Evolutionary conservation across 2,888 invertebrate genomes (phyloP).

Genomic region (Mechanitis mazaeus): DNA sequence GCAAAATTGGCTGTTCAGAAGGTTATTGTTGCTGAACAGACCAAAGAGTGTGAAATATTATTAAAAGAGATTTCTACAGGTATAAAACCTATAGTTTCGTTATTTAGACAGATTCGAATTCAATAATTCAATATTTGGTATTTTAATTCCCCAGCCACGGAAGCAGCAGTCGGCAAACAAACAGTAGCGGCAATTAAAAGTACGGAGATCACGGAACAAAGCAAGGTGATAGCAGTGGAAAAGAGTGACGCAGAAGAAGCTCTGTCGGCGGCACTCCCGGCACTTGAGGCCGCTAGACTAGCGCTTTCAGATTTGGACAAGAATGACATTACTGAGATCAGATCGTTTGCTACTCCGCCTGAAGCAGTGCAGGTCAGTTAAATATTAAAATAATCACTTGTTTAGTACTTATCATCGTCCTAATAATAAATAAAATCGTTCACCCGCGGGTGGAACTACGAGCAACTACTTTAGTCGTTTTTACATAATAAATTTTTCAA

Average conservation of each 20-base stretch:
- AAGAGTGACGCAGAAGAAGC: conserved; percentile 90
- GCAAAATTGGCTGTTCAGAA: conserved; percentile 88
- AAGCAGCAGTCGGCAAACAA: conserved; percentile 85
- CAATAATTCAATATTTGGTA: too few species aligned
- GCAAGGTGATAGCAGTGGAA: conserved; percentile 85
- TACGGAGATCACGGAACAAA: conserved; percentile 88
- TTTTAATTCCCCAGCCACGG: conserved; percentile 68
- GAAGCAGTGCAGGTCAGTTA: conserved; percentile 86
- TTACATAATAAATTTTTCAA: too few species aligned
- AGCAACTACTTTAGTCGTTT: too few species aligned
- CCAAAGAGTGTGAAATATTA: conserved; percentile 86
- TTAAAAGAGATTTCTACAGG: conserved; percentile 84
- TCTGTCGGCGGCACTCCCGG: conserved; percentile 88
- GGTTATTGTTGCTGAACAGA: conserved; percentile 87
- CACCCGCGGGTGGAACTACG: too few species aligned
- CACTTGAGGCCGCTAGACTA: conserved; percentile 85
- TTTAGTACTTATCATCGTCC: too few species aligned
- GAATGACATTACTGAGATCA: conserved; percentile 93
- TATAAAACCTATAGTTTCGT: conserved; percentile 27
- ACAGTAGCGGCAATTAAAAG: conserved; percentile 87
- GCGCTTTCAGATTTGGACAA: conserved; percentile 91
- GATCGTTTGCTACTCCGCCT: conserved; percentile 94
- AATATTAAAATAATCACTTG: neutral
- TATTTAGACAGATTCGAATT: neutral
- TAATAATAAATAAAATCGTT: too few species aligned